phyloP scores from a whole-genome alignment of 2,113 vertebrate genomes.

The Gallinago jamesoni region DNA sequence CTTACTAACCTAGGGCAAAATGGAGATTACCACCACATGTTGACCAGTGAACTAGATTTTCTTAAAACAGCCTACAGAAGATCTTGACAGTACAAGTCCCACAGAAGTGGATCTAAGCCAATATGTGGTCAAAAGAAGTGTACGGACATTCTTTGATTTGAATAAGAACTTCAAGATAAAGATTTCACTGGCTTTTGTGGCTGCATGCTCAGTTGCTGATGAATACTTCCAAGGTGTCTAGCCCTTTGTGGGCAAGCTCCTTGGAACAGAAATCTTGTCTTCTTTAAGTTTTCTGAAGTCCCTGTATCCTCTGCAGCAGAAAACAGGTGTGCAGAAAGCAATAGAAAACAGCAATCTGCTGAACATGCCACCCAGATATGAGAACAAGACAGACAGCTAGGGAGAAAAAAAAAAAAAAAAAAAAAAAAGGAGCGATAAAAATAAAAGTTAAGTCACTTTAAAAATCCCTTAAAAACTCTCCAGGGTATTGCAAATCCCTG shows the following conservation, averaged over 20 bases:
- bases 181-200: neutral
- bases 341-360: neutral
- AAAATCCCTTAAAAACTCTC: slow-evolving; percentile 20
- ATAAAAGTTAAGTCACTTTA: neutral
- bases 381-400: neutral
- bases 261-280: neutral
- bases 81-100: neutral
- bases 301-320: neutral
- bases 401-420: neutral
- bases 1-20: neutral
- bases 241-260: neutral
- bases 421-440: neutral
- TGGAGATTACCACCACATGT: neutral
- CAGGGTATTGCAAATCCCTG: slow-evolving; percentile 8
- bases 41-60: neutral
- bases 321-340: neutral
- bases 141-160: neutral
- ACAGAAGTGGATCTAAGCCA: neutral
- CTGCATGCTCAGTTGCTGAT: neutral
- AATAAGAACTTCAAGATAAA: neutral
- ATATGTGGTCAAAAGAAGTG: neutral
- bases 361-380: neutral
- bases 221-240: neutral
- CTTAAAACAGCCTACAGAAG: neutral
- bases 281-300: neutral